A percentile compares a stretch with the other conserved stretches of the same genome.
Evolutionary conservation across 2,113 vertebrate species (phyloP).

Genomic region (Chunga burmeisteri): DNA sequence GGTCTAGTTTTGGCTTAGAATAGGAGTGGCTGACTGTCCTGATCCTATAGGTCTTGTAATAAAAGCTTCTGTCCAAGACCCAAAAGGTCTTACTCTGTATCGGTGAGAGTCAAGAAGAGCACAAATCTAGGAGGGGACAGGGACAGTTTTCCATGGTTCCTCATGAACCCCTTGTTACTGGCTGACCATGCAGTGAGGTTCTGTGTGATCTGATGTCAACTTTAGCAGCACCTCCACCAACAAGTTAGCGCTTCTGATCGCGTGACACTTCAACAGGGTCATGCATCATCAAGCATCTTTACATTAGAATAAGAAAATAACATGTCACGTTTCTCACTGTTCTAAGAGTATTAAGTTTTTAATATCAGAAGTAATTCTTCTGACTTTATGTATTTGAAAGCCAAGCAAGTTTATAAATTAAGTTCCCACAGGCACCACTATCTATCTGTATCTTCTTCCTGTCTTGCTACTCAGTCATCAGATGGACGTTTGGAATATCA

Average conservation of each 20-base stretch:
- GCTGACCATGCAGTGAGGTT: background rate
- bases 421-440: background rate
- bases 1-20: background rate
- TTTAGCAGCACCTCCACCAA: background rate
- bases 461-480: background rate
- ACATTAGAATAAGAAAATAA: background rate
- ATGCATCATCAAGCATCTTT: background rate
- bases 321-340: background rate
- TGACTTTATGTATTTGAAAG: background rate
- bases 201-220: background rate
- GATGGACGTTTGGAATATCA: background rate
- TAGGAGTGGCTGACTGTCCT: background rate
- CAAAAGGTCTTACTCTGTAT: accelerated
- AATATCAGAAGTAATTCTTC: background rate
- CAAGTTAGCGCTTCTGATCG: background rate
- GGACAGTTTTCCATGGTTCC: background rate
- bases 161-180: background rate
- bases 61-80: background rate
- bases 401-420: background rate
- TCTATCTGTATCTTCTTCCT: background rate
- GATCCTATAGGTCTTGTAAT: background rate
- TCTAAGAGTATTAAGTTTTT: background rate
- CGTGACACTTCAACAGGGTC: accelerated
- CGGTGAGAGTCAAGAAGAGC: background rate
- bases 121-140: background rate